Base-by-base conservation (phyloP, 23 tunicate genomes). In the Clavelina lepadiformis region DNA sequence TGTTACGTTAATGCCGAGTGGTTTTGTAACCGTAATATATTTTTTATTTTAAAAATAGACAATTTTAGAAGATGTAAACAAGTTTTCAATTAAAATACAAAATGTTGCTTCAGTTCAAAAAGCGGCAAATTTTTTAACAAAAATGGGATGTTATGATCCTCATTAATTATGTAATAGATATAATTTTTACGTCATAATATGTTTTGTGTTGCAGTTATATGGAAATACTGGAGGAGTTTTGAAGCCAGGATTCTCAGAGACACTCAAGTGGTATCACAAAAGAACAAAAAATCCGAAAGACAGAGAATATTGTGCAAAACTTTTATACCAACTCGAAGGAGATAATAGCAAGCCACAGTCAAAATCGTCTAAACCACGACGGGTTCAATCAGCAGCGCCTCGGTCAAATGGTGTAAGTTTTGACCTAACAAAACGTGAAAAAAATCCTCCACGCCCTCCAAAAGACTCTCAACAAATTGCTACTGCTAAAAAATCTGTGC, bases 221-320 rank as follows among this genome's bases (percentile, higher is more conserved):
- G 76, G 82, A 7, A 58, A 63, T 26, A 80, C 75, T 23, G 97
- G 97, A 1, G 97, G 97, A 31, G 47, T 28, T n/a, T 56, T 89
- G 46, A 75, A 81, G 31, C 89, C 76, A 24, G 82, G 73, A 23
- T 89, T 61, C 51, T 49, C 80, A 8, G 66, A 81, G 54, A 89
- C 89, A 0, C 58, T 89, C 29, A 81, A 69, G 73, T 89, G 97
- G 97, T 89, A 82, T 46, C 76, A 77, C 73, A 69, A 46, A 27
- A 55, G 76, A 38, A 61, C 96, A 5, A 63, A 54, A 23, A 78
- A 78, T 65, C 80, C 79, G 13, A 44, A 58, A 41, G 95, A 86
- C 62, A 86, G 78, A 63, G 80, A 77, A 46, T 80, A 78, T 46
- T 86, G 95, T 35, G 44, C 72, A 6, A 65, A 82, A 58, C 74